These are phyloP conservation scores for Euthynnus affinis DNA, from an alignment of 2,797 vertebrate species.

Conservation along the genomic window DNA sequence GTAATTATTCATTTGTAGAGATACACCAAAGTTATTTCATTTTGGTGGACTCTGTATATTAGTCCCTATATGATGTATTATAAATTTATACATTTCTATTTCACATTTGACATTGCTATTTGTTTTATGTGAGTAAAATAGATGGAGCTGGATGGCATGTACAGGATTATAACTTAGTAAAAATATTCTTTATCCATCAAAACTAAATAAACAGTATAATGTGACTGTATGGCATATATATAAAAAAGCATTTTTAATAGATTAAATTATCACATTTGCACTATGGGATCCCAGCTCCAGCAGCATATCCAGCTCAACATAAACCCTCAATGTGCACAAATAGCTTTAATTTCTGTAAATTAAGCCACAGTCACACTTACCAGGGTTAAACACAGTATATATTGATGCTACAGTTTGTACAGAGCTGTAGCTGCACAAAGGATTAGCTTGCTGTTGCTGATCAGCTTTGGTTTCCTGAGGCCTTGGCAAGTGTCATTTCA, in stretches of 20 bases:
- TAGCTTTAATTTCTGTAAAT: slow-evolving; percentile 50
- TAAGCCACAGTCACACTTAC: slow-evolving; percentile 72
- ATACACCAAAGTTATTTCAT: slow-evolving; percentile 21
- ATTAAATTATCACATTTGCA: slow-evolving; percentile 13
- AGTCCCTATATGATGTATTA: background rate
- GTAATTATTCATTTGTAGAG: slow-evolving; percentile 45
- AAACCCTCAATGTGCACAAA: slow-evolving; percentile 29
- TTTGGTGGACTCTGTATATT: background rate
- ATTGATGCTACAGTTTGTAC: slow-evolving; percentile 60
- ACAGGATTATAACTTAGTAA: background rate
- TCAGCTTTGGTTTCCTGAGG: slow-evolving; percentile 55
- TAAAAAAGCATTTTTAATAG: slow-evolving; percentile 4
- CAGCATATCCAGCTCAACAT: slow-evolving; percentile 34
- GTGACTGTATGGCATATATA: background rate
- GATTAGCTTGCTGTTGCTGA: slow-evolving; percentile 69
- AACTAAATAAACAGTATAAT: background rate
- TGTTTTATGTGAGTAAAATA: background rate
- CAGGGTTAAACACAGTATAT: slow-evolving; percentile 55
- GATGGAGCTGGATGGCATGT: slow-evolving; percentile 1
- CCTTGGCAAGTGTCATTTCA: slow-evolving; percentile 24
- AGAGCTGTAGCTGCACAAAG: slow-evolving; percentile 45
- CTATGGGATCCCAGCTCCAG: background rate
- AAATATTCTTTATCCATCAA: background rate
- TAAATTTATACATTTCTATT: background rate
- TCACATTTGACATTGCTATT: slow-evolving; percentile 4